Base-by-base conservation (phyloP, 2,888 invertebrate species). In the Isoperla grammatica region DNA sequence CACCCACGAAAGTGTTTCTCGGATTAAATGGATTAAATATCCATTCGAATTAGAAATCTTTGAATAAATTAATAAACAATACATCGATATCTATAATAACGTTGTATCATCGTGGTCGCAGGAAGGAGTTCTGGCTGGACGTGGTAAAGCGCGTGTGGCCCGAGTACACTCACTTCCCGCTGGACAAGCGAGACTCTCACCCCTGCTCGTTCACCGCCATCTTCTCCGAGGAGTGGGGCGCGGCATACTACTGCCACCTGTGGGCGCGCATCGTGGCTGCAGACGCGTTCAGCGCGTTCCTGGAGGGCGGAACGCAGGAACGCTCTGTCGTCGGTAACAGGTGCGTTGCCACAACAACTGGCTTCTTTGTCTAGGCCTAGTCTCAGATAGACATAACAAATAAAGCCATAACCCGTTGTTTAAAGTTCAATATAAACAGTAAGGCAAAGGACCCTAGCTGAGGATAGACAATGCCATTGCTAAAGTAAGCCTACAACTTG, bases 261-360 rank as follows among this genome's bases (percentile, higher is more conserved):
- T 95, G 95, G 92, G 87, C 95, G 1, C 81, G 81, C 70, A 86
- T 96, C 82, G 81, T 95, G 53, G 95, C 95, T 0, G 93, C 95
- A 0, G 96, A 97, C 74, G 82, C 89, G 35, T 93, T 87, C 71
- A 86, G 87, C 71, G 89, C 91, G 53, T 95, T 97, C 73, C 80
- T 85, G 62, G 90, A 90, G 72, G 83, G 74, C 9, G 68, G 74
- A 64, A 64, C 66, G n/a, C 66, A 59, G 68, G 72, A 62, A 11
- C 55, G 57, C 35, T 53, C 60, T 19, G 56, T 48, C 22, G 58
- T 68, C 58, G 72, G 72, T 48, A 29, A 62, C 6, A 69, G 71
- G 72, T 71, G n/a, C n/a, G n/a, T n/a, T n/a, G n/a, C n/a, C n/a
- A n/a, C n/a, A n/a, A n/a, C n/a, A n/a, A 22, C 11, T 45, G 15